Evolutionary conservation across 2,113 vertebrate genomes (phyloP), one percentile per base, ranked within the genome.

Genomic region (Smithornis capensis): DNA sequence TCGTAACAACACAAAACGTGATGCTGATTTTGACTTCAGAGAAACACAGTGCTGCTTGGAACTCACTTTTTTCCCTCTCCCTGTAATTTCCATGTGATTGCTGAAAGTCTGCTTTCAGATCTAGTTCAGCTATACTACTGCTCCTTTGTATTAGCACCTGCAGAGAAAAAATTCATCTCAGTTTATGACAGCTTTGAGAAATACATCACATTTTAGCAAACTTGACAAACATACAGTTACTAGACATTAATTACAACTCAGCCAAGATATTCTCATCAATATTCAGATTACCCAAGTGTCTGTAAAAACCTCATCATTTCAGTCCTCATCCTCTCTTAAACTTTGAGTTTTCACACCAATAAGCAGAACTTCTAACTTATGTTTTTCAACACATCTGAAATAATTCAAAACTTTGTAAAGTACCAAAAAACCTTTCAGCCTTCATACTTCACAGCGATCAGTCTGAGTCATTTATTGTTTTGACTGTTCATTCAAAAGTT

Each of bases 41-140:
- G 64, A 78, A 92, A 16, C 3, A 10, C 11, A 5, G 8, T 14
- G 18, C 70, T 59, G 56, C 38, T 4, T 28, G 44, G 50, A 25
- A 97, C 98, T 98, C 92, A 99, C 99, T 99, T 97, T 99, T 99
- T 82, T 99, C 98, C 90, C 98, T 98, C 19, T 98, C 98, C 53
- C 97, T 98, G 7, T 74, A 91, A 79, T 92, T 98, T 12, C 96
- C 95, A 52, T 92, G 96, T 4, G 79, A 90, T 22, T 94, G 91
- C 35, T 97, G 98, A 79, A 96, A 80, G 15, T 99, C 99, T 56
- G 97, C 91, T 53, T 94, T 98, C 96, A 97, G 96, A 90, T 99
- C 99, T 9, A 98, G 63, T 71, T 99, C 99, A 80, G 95, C 94
- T 57, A 99, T 98, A 86, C 98, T 99, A 91, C 98, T 99, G 97